Conservation (phyloP, 2,888 invertebrate species). For the Harpalus rufipes region DNA sequence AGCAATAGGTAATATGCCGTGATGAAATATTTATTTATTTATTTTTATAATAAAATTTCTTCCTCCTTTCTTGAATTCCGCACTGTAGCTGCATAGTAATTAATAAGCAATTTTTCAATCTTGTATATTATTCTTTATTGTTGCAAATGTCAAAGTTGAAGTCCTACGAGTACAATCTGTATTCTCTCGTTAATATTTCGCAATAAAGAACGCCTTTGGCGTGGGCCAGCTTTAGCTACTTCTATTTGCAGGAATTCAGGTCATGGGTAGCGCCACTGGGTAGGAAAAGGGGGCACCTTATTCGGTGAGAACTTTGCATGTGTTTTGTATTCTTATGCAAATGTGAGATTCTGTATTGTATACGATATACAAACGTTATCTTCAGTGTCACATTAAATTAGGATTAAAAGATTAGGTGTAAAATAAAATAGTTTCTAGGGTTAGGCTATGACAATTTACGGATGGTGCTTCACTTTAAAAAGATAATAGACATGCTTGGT, state of each 20-base stretch:
- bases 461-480: too few relatives aligned
- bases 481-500: too few relatives aligned
- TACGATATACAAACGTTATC: background rate
- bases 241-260: constrained; percentile 19
- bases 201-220: background rate
- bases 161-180: background rate
- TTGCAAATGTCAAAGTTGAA: constrained; percentile 2
- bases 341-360: constrained; percentile 19
- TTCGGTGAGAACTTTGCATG: constrained; percentile 34
- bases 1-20: too few relatives aligned
- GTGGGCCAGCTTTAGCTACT: background rate
- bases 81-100: background rate
- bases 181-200: background rate
- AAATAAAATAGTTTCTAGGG: background rate
- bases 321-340: constrained; percentile 34
- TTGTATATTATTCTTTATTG: background rate
- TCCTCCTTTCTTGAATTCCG: too few relatives aligned
- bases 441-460: background rate
- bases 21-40: too few relatives aligned
- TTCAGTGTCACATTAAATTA: background rate
- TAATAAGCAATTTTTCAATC: background rate
- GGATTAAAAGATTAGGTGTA: background rate
- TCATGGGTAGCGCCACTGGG: constrained; percentile 45
- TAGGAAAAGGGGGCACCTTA: constrained; percentile 31
- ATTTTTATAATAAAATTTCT: too few relatives aligned